Evolutionary conservation across 2,797 vertebrate species (phyloP).

Genomic region (Hyperoplus lanceolatus): DNA sequence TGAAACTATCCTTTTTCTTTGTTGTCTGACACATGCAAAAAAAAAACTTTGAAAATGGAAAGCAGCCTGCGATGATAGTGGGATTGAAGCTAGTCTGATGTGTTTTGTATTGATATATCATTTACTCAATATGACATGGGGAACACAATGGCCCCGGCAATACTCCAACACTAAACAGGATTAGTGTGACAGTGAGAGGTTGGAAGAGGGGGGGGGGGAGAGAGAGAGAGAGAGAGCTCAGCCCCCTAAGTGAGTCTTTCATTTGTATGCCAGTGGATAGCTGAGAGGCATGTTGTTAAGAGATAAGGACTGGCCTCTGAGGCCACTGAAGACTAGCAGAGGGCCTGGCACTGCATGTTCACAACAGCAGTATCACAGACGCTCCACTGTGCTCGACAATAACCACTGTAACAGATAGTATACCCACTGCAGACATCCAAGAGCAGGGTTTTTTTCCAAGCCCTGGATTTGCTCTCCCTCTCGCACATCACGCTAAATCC

Average conservation of each 20-base stretch:
- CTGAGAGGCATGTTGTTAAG: slow-evolving; percentile 86
- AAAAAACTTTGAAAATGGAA: slow-evolving; percentile 37
- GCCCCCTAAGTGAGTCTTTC: slow-evolving; percentile 82
- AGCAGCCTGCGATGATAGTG: slow-evolving; percentile 13
- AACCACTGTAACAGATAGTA: slow-evolving; percentile 76
- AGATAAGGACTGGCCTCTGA: slow-evolving; percentile 86
- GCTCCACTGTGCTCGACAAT: slow-evolving; percentile 75
- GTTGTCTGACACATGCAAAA: slow-evolving; percentile 16
- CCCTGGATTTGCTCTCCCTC: slow-evolving; percentile 37
- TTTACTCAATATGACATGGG: slow-evolving; percentile 66
- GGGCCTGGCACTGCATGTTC: slow-evolving; percentile 78
- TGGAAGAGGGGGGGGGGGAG: slow-evolving; percentile 52
- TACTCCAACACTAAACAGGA: slow-evolving; percentile 72
- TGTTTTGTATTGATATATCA: slow-evolving; percentile 50
- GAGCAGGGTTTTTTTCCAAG: slow-evolving; percentile 46
- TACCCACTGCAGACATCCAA: slow-evolving; percentile 50
- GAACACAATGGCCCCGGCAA: slow-evolving; percentile 51
- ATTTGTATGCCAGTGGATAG: slow-evolving; percentile 84
- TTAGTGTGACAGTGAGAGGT: slow-evolving; percentile 77
- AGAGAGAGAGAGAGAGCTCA: slow-evolving; percentile 37
- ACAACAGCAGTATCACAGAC: slow-evolving; percentile 77
- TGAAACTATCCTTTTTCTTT: slow-evolving; percentile 47
- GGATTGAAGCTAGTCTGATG: slow-evolving; percentile 52
- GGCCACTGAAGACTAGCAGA: slow-evolving; percentile 79
- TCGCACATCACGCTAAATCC: slow-evolving; percentile 49